Base-by-base conservation (phyloP, 2,888 invertebrate species). In the Proisotoma minuta region DNA sequence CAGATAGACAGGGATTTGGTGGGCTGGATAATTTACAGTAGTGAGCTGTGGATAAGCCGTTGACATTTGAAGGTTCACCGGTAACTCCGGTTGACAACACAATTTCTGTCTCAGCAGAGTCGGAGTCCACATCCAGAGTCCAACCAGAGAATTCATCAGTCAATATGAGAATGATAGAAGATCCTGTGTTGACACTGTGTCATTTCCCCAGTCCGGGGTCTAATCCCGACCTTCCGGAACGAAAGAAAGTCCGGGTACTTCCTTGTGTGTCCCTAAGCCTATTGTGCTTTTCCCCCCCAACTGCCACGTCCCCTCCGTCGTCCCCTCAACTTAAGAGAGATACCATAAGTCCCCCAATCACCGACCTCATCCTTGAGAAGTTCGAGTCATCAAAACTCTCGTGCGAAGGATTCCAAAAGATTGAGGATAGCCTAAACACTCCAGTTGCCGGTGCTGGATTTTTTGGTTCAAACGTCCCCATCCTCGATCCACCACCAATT, bases 401-500 rank as follows among this genome's bases (percentile, higher is more conserved):
- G 12, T 43, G 51, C 20, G 62, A 61, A 10, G 66, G 66, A 48
- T 77, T 76, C 66, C 83, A 83, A 66, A 80, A 84, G 75, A 84
- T 85, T 75, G 85, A 88, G 73, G 88, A 90, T 68, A 91, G 92
- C 79, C 86, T 95, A 77, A 94, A 96, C 83, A 96, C 95, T 68
- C 95, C 95, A 68, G 90, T 91, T 76, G 94, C 94, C 81, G 85
- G 91, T 76, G 89, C 91, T 73, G 89, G 91, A 76, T 96, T 95
- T 84, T 94, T 94, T 82, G 91, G 88, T 73, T 87, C 89, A 74
- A 84, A 86, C 71, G 86, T 89, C 76, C 86, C 88, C 70, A 85
- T 87, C 74, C 86, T 89, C 75, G 93, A 94, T 77, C 91, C 93
- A 65, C 90, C 89, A 74, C 93, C 94, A 78, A 90, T 93, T 85